Conservation (phyloP, 2,113 vertebrate genomes). For the Myrmecophaga tridactyla region DNA sequence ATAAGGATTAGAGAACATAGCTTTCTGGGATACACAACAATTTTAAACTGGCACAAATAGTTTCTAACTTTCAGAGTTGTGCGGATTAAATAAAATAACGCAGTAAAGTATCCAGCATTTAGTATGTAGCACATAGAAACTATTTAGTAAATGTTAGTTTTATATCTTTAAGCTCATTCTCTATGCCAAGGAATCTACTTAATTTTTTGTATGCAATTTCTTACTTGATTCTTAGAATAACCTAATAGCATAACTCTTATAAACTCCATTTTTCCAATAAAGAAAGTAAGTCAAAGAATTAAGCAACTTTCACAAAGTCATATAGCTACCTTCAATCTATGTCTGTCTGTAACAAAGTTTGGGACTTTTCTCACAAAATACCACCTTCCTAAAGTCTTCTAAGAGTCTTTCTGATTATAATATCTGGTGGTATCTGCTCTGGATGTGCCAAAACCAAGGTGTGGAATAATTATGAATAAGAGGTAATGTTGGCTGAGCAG, state of each 20-base stretch:
- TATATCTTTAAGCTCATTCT: neutral
- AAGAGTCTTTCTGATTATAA: neutral
- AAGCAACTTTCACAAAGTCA: neutral
- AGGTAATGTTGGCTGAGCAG: neutral
- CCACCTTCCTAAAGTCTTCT: neutral
- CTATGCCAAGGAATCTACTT: neutral
- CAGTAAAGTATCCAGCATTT: neutral
- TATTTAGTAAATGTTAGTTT: neutral
- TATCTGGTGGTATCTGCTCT: neutral
- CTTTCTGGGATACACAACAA: too few species aligned
- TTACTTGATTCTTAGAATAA: neutral
- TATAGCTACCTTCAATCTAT: neutral
- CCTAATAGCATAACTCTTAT: neutral
- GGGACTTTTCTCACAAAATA: neutral
- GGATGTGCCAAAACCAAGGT: neutral
- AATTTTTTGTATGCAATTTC: neutral
- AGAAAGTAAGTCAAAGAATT: constrained; percentile 21
- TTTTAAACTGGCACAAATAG: too few species aligned
- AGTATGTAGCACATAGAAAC: neutral
- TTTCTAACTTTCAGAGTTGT: neutral
- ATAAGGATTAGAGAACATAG: too few species aligned
- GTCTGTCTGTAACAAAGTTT: neutral
- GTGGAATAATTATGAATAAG: neutral
- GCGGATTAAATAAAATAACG: constrained; percentile 8
- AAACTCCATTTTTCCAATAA: constrained; percentile 8